Percentiles rank a stretch among this genome's conserved stretches.
Evolutionary conservation across 2,888 invertebrate genomes (phyloP).

Genomic region (Artemia sinica): DNA sequence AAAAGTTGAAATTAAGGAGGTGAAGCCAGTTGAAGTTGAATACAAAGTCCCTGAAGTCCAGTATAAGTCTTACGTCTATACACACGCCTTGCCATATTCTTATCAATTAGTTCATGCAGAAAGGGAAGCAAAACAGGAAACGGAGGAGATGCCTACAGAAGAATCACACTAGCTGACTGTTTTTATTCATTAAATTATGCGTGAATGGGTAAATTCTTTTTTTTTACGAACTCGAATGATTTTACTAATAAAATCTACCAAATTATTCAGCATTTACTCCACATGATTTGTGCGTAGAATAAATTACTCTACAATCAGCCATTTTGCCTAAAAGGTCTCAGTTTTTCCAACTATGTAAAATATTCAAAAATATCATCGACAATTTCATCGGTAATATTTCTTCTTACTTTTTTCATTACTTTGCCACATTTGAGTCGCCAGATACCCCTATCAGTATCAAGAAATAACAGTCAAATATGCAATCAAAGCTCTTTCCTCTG

Average conservation of each 20-base stretch:
- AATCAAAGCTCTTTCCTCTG: too few species aligned
- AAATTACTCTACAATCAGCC: too few species aligned
- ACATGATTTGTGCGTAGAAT: too few species aligned
- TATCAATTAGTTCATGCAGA: constrained; percentile 1
- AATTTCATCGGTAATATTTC: too few species aligned
- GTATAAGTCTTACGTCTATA: not conserved
- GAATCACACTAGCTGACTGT: not conserved
- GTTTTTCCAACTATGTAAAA: too few species aligned
- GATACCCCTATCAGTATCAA: too few species aligned
- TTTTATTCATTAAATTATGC: not conserved
- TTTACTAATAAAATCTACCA: not conserved
- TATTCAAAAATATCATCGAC: too few species aligned
- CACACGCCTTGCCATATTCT: not conserved
- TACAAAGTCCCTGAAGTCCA: constrained; percentile 2
- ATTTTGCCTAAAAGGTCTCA: too few species aligned
- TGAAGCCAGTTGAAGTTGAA: constrained; percentile 10
- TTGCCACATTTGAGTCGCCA: too few species aligned
- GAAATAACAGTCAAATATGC: too few species aligned
- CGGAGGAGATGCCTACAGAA: not conserved
- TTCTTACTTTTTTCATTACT: too few species aligned
- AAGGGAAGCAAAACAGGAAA: not conserved
- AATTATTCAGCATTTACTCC: too few species aligned
- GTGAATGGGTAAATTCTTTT: not conserved
- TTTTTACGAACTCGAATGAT: not conserved
- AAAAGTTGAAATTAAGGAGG: constrained; percentile 11